These are phyloP conservation scores for Mythimna vitellina DNA, from an alignment of 2,888 invertebrate genomes.

Conservation along the genomic window DNA sequence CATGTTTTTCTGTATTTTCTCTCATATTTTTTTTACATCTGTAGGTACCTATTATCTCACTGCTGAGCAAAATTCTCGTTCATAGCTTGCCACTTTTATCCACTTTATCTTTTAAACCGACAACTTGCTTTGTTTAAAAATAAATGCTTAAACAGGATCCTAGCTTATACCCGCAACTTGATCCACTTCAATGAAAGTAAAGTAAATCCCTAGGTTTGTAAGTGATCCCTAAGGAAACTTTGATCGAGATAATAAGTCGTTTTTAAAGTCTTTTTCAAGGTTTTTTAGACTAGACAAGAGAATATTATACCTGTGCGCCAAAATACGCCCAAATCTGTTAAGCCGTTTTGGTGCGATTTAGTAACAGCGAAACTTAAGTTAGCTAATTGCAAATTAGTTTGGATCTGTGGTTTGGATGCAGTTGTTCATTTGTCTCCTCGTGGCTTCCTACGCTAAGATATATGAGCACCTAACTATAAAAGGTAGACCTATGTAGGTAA, in stretches of 20 bases:
- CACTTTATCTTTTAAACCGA: not conserved
- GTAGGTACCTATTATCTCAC: no score
- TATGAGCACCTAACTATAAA: not conserved
- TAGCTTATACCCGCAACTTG: not conserved
- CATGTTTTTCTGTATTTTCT: no score
- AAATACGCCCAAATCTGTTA: slow-evolving; percentile 1
- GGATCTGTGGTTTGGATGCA: no score
- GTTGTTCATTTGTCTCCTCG: slow-evolving; percentile 6
- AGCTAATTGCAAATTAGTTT: not conserved
- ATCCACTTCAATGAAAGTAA: slow-evolving; percentile 16
- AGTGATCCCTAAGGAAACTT: slow-evolving; percentile 6
- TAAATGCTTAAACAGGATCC: slow-evolving; percentile 3
- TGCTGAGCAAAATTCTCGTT: no score
- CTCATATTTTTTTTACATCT: no score
- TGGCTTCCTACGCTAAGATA: not conserved
- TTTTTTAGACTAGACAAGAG: not conserved
- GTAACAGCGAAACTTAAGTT: not conserved
- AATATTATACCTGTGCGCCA: not conserved
- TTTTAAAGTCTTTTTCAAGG: slow-evolving; percentile 5
- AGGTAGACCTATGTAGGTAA: not conserved
- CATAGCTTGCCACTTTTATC: no score
- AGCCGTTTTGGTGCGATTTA: slow-evolving; percentile 1
- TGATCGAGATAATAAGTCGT: not conserved
- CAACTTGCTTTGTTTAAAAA: slow-evolving; percentile 20
- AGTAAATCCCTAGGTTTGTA: not conserved